A percentile compares a stretch with the other conserved stretches of the same genome.
phyloP scores from a whole-genome alignment of 2,888 invertebrate genomes.

The Limnephilus marmoratus region DNA sequence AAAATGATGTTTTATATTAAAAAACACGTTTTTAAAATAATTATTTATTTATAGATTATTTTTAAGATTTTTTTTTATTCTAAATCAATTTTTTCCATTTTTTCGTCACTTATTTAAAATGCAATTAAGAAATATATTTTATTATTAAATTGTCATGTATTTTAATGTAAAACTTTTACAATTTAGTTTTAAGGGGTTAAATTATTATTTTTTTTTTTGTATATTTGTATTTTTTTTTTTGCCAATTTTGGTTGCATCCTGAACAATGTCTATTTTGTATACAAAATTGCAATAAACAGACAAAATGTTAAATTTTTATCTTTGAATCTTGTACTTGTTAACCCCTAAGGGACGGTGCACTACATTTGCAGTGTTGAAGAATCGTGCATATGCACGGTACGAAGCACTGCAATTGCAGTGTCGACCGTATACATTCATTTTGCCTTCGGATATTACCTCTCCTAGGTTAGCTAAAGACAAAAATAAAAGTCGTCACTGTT shows the following conservation, averaged over 20 bases:
- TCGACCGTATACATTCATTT: too few species aligned
- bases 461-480: too few species aligned
- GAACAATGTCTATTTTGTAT: neutral
- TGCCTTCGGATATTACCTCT: too few species aligned
- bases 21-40: neutral
- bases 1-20: neutral
- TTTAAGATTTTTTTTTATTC: neutral
- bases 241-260: neutral
- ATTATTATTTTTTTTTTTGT: conserved; percentile 16
- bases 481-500: too few species aligned
- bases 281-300: neutral
- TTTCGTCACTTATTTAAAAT: neutral
- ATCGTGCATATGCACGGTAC: too few species aligned
- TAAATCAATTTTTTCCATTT: neutral
- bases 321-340: too few species aligned
- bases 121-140: neutral
- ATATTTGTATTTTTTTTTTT: conserved; percentile 8
- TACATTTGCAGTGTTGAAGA: too few species aligned
- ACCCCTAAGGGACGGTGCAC: too few species aligned
- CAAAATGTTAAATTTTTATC: neutral
- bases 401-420: too few species aligned
- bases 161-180: conserved; percentile 4
- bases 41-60: neutral
- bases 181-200: neutral
- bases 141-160: neutral